These are phyloP conservation scores for Lepus oiostolus DNA, from an alignment of 2,797 vertebrate species.

Conservation along the genomic window DNA sequence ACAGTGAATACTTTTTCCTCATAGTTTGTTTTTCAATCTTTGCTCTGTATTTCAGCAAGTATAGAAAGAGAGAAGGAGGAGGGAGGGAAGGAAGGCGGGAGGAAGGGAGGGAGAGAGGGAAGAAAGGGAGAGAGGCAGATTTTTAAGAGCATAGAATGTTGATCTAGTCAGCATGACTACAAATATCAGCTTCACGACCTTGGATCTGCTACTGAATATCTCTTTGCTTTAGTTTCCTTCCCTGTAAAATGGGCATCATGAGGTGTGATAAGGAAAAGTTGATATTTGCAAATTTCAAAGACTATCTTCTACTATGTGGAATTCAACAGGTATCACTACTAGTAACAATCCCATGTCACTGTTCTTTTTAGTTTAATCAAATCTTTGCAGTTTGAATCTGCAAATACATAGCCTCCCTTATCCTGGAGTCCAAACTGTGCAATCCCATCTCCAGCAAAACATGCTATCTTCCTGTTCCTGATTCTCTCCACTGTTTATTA, in stretches of 20 bases:
- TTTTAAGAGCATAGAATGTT: neutral
- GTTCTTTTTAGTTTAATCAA: neutral
- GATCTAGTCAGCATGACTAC: neutral
- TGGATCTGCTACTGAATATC: neutral
- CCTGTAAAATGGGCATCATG: neutral
- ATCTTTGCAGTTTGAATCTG: neutral
- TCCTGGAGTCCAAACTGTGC: neutral
- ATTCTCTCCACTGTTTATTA: neutral
- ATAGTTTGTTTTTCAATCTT: neutral
- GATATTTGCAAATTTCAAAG: neutral
- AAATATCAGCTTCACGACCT: neutral
- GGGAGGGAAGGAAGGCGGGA: no score
- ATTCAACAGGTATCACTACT: neutral
- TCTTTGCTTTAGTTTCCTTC: neutral
- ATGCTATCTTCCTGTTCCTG: neutral
- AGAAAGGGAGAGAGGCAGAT: no score
- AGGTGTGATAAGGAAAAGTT: neutral
- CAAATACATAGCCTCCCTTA: constrained; percentile 13
- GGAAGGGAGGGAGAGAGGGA: no score
- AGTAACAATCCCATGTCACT: neutral
- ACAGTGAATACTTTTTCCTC: neutral
- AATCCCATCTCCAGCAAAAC: neutral
- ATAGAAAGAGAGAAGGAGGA: no score
- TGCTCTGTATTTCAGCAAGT: neutral
- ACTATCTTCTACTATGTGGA: neutral